These are phyloP conservation scores for Ambastaia sidthimunki DNA, from an alignment of 2,797 vertebrate species.

Conservation along the genomic window DNA sequence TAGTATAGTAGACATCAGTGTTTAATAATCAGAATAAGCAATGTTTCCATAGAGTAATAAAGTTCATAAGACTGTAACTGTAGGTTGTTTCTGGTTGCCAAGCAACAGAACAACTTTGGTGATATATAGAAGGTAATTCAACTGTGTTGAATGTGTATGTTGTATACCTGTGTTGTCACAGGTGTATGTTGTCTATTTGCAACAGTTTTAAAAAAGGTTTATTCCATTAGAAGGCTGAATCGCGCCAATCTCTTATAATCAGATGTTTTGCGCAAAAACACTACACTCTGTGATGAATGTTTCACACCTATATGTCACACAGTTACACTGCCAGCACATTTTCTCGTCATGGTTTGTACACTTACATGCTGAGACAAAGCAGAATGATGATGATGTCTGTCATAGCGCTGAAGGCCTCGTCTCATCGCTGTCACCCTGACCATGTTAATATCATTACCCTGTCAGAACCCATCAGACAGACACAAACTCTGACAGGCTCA, in stretches of 20 bases:
- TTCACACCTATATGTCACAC: background rate
- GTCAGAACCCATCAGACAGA: constrained; percentile 19
- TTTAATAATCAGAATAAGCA: background rate
- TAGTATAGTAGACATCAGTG: background rate
- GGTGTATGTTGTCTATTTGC: background rate
- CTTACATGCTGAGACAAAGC: constrained; percentile 9
- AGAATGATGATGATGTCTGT: background rate
- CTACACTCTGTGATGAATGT: background rate
- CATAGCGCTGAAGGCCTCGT: background rate
- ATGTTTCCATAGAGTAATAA: background rate
- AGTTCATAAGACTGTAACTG: background rate
- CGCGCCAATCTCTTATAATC: too few species aligned
- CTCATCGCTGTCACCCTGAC: constrained; percentile 15
- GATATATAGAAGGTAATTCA: background rate
- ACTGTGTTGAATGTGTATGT: too few species aligned
- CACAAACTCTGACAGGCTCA: background rate
- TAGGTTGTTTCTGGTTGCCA: background rate
- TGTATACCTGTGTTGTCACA: background rate
- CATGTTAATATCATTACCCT: constrained; percentile 24
- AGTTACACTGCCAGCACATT: background rate
- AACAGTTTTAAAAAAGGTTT: background rate
- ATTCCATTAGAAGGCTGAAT: background rate
- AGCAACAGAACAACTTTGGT: background rate
- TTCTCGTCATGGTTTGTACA: constrained; percentile 6
- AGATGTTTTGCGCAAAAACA: background rate